phyloP scores from a whole-genome alignment of 2,113 vertebrate genomes.

The Dasyprocta punctata region DNA sequence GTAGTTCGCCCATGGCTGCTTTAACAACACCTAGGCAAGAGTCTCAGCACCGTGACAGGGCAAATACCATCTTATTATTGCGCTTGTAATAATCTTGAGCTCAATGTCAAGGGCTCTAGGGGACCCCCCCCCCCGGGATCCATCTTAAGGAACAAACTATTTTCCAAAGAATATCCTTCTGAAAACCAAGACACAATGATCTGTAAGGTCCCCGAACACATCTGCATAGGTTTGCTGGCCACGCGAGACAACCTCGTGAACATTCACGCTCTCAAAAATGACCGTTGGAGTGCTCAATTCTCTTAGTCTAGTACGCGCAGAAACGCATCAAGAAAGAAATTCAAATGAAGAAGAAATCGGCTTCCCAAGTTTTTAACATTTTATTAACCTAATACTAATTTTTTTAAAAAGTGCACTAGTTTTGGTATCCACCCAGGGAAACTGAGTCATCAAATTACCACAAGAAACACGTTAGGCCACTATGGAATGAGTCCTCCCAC shows the following conservation, averaged over 20 bases:
- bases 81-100: not conserved
- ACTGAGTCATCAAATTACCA: not conserved
- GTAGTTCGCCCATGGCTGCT: not conserved
- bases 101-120: not conserved
- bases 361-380: too few species aligned
- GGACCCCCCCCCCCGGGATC: not conserved
- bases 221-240: too few species aligned
- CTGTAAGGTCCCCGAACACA: not conserved
- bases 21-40: not conserved
- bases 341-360: not conserved
- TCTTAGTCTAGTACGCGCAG: not conserved
- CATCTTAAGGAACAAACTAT: not conserved
- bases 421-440: not conserved
- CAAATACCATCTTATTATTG: not conserved
- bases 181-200: not conserved
- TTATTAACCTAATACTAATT: not conserved
- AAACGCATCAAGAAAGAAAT: not conserved
- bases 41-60: not conserved
- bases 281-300: not conserved
- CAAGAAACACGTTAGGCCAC: not conserved
- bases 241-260: not conserved
- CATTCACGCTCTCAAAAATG: not conserved
- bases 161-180: constrained; percentile 2
- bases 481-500: not conserved
- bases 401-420: not conserved